These are phyloP conservation scores for Junonia oenone DNA, from an alignment of 2,888 invertebrate species.

Conservation along the genomic window DNA sequence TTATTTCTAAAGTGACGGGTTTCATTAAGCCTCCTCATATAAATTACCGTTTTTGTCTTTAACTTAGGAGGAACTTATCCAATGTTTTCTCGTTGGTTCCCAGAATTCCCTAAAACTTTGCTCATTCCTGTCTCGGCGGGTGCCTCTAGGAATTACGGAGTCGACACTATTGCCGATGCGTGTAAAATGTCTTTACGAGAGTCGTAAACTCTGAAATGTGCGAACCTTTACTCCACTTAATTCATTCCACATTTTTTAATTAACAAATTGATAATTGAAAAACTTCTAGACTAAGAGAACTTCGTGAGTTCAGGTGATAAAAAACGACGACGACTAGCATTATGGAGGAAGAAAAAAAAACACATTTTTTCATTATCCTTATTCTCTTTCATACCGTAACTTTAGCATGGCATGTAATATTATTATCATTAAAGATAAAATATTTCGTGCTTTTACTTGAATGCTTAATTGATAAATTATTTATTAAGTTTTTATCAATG, in stretches of 20 bases:
- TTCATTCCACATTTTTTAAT: slow-evolving; percentile 50
- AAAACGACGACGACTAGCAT: slow-evolving; percentile 49
- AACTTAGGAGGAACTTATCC: slow-evolving; percentile 61
- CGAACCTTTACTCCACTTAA: slow-evolving; percentile 39
- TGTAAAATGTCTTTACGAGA: slow-evolving; percentile 68
- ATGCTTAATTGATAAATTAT: background rate
- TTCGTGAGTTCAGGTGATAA: slow-evolving; percentile 27
- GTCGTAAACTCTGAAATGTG: slow-evolving; percentile 54
- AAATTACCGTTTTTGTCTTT: slow-evolving; percentile 66
- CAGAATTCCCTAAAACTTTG: slow-evolving; percentile 64
- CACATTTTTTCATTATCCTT: slow-evolving; percentile 34
- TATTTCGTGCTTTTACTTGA: background rate
- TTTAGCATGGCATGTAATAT: slow-evolving; percentile 1
- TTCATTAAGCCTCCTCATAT: slow-evolving; percentile 28
- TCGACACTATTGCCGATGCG: slow-evolving; percentile 67
- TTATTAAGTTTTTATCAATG: too few relatives aligned
- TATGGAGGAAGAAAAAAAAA: slow-evolving; percentile 40
- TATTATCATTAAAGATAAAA: background rate
- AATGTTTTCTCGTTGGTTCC: slow-evolving; percentile 70
- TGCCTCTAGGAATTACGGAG: slow-evolving; percentile 63
- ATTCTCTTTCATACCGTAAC: slow-evolving; percentile 4
- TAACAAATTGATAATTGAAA: slow-evolving; percentile 70
- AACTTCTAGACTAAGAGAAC: slow-evolving; percentile 44
- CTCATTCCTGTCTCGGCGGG: slow-evolving; percentile 64
- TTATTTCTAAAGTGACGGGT: slow-evolving; percentile 2